A percentile compares a stretch with the other conserved stretches of the same genome.
These are phyloP conservation scores for Ceratotherium simum DNA, from an alignment of 2,113 vertebrate species.

Conservation along the genomic window DNA sequence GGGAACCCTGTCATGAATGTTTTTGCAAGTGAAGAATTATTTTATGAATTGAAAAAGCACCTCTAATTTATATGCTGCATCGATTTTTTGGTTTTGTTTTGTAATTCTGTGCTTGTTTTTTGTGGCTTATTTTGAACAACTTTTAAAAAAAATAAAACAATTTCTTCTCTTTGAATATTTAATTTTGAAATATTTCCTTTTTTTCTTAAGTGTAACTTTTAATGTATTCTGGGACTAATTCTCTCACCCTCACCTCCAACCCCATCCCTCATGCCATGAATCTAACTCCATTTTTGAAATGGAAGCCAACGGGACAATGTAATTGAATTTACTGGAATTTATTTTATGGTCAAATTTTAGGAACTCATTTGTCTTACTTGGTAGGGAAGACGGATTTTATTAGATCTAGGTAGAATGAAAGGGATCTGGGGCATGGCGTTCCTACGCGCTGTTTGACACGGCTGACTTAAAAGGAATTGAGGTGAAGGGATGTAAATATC, in stretches of 20 bases:
- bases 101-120: not conserved
- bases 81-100: not conserved
- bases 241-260: not conserved
- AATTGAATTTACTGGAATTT: constrained; percentile 14
- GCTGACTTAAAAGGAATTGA: not conserved
- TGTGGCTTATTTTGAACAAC: constrained; percentile 22
- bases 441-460: not conserved
- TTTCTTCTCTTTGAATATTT: not conserved
- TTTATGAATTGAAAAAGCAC: constrained; percentile 34
- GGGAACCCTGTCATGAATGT: not conserved
- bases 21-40: constrained; percentile 43
- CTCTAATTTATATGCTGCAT: not conserved
- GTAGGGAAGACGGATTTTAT: not conserved
- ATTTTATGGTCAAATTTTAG: not conserved
- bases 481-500: not conserved
- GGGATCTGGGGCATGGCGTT: not conserved
- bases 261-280: not conserved
- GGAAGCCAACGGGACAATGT: not conserved
- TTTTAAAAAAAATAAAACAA: not conserved
- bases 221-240: constrained; percentile 34
- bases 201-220: not conserved
- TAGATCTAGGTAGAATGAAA: not conserved
- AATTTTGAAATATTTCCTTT: constrained; percentile 38
- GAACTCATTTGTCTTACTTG: not conserved
- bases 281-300: constrained; percentile 36